Evolutionary conservation across 2,888 invertebrate genomes (phyloP), one percentile per base, ranked within the genome.

Genomic region (Watsonalla cultraria): DNA sequence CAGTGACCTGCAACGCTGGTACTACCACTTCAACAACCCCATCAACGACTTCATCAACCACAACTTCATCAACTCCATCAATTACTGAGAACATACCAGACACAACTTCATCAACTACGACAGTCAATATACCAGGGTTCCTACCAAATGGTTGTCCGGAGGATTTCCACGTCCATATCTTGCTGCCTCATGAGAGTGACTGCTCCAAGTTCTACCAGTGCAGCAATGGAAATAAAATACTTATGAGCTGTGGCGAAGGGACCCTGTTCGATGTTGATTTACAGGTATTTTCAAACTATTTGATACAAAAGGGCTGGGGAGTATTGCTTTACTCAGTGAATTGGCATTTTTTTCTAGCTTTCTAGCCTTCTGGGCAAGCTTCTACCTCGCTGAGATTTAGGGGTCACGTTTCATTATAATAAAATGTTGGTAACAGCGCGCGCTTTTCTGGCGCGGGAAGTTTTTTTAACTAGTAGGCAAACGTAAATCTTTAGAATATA

Each of bases 201-300:
- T 80, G 79, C 51, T 46, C 51, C 33, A 67, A 69, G 52, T 80
- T 71, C 66, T 79, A 81, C 56, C 65, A 74, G 47, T 82, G 81
- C 57, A 61, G 60, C 5, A 63, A 47, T 24, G 72, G 73, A 0
- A 45, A 58, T 6, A 51, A 57, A 51, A 57, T 66, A 0, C 64
- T 61, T 37, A 45, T 52, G 5, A 33, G 59, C 0, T 79, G 80
- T 46, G 56, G 65, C 0, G 34, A 55, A 5, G 74, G 67, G 0
- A 54, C 66, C 0, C 49, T 53, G 33, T 60, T 60, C 50, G 57
- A 60, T 42, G 46, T 52, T 9, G 9, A 35, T 5, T 8, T 39
- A 7, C 39, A 39, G 39, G 39, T 39, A n/a, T n/a, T n/a, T n/a
- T n/a, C n/a, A n/a, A n/a, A n/a, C n/a, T n/a, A n/a, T n/a, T n/a